Evolutionary conservation across 2,888 invertebrate genomes (phyloP).

Genomic region (Chrysopilus asiliformis): DNA sequence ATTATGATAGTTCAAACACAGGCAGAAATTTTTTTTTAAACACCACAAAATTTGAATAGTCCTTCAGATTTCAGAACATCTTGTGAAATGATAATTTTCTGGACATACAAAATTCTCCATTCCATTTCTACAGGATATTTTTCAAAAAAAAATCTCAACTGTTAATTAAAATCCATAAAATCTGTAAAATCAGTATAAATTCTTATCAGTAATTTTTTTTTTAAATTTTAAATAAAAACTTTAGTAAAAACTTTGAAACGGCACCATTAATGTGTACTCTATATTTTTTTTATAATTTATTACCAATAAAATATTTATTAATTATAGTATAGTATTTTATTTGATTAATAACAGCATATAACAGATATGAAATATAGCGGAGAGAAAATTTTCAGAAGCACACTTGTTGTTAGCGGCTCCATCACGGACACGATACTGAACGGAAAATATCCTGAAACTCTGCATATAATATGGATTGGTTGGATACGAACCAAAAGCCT

Average conservation of each 20-base stretch:
- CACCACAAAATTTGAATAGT: too few species aligned
- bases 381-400: slow-evolving; percentile 11
- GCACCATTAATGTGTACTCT: neutral
- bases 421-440: slow-evolving; percentile 15
- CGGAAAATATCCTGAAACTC: slow-evolving; percentile 11
- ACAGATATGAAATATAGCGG: slow-evolving; percentile 14
- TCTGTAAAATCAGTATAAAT: neutral
- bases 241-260: neutral
- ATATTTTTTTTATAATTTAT: slow-evolving; percentile 4
- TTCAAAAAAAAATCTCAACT: too few species aligned
- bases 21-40: too few species aligned
- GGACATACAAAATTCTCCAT: too few species aligned
- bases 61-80: too few species aligned
- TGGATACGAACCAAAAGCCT: too few species aligned
- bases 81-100: too few species aligned
- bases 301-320: neutral
- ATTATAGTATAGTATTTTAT: neutral
- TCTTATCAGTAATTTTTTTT: slow-evolving; percentile 4
- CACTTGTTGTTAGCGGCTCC: slow-evolving; percentile 16
- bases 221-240: neutral
- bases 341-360: slow-evolving; percentile 3
- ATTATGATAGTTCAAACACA: too few species aligned
- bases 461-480: slow-evolving; percentile 13
- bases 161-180: neutral
- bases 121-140: too few species aligned